Evolutionary conservation across 1,140 invertebrate species (phyloP).

Genomic region (Rhagoletis zephyria): DNA sequence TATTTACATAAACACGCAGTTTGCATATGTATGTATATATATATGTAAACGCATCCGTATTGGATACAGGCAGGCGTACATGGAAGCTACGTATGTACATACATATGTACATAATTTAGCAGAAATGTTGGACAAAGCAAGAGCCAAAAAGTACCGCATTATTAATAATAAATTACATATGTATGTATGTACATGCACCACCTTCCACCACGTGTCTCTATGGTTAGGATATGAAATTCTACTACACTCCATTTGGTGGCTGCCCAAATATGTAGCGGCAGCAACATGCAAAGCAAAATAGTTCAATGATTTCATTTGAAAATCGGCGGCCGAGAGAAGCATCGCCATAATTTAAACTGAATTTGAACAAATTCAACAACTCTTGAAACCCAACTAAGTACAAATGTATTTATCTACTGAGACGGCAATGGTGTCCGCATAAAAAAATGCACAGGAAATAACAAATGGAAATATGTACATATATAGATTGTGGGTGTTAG

Average conservation of each 20-base stretch:
- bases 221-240: background rate
- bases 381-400: background rate
- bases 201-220: background rate
- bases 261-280: background rate
- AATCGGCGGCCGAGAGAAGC: background rate
- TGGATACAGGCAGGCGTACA: no score
- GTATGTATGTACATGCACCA: background rate
- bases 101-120: background rate
- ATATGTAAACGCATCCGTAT: background rate
- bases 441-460: no score
- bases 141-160: background rate
- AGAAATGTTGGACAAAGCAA: background rate
- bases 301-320: background rate
- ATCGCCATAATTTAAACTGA: background rate
- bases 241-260: background rate
- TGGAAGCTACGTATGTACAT: background rate
- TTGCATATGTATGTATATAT: constrained; percentile 1
- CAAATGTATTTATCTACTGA: no score
- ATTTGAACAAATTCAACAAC: background rate
- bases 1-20: background rate
- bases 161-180: background rate
- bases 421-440: no score
- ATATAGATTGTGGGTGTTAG: no score
- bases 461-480: no score
- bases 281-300: background rate